Conservation (phyloP, 2,888 invertebrate species). For the Magallana nippona region DNA sequence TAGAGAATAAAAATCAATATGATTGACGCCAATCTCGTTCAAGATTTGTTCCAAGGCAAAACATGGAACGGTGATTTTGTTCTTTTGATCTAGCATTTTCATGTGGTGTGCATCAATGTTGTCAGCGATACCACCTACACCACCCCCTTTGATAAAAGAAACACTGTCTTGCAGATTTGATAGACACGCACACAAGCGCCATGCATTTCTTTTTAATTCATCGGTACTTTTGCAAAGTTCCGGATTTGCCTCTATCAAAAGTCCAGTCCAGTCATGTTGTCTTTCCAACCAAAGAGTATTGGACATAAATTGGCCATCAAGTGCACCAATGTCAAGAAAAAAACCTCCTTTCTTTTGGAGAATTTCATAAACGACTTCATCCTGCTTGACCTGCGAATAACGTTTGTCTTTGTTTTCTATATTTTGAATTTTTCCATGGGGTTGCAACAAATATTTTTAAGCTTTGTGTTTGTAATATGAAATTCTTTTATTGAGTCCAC, state of each 20-base stretch:
- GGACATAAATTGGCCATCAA: constrained; percentile 28
- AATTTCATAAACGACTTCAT: constrained; percentile 20
- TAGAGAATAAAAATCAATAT: constrained; percentile 37
- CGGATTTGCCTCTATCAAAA: constrained; percentile 34
- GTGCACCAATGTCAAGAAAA: constrained; percentile 36
- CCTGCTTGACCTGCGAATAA: constrained; percentile 33
- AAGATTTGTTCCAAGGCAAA: constrained; percentile 11
- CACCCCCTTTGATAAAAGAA: constrained; percentile 32
- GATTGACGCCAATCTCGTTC: neutral
- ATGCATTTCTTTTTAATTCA: constrained; percentile 23
- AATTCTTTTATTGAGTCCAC: neutral
- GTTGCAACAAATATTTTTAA: neutral
- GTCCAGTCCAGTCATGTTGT: constrained; percentile 29
- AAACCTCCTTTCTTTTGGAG: constrained; percentile 12
- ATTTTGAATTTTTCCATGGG: constrained; percentile 40
- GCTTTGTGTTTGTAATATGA: neutral
- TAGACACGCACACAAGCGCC: constrained; percentile 31
- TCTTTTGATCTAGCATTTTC: neutral
- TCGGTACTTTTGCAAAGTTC: constrained; percentile 31
- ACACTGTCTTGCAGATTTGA: neutral
- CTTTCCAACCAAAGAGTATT: constrained; percentile 37
- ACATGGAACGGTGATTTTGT: constrained; percentile 34
- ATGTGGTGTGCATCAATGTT: constrained; percentile 14
- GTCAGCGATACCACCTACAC: constrained; percentile 19
- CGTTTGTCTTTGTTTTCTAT: constrained; percentile 1